Base-by-base conservation (phyloP, 2,113 vertebrate genomes). In the Caretta caretta region DNA sequence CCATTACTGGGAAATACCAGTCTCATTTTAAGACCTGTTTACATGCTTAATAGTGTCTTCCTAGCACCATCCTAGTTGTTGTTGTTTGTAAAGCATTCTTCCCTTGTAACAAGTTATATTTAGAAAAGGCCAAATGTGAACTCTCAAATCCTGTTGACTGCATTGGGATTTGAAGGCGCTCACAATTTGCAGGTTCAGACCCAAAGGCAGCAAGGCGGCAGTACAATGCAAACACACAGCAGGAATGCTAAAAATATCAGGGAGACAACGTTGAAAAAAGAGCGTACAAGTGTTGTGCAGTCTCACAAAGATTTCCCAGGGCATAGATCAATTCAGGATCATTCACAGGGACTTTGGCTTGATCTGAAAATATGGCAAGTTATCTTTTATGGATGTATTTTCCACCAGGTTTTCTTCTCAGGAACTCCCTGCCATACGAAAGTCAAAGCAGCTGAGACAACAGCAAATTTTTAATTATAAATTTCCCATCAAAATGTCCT, bases 21-120 rank as follows among this genome's bases (percentile, higher is more conserved):
- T 27, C 48, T 96, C 72, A 96, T 95, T 93, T 93, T 89, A 93
- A 97, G 93, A 90, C 46, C 65, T 17, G 19, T 38, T 90, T 95
- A 93, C 89, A 65, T 51, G 90, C 83, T 92, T 88, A 46, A 87
- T 6, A 87, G 54, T 54, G 57, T 90, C 75, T 75, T 88, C 56
- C 85, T 93, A 84, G 94, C 57, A 88, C 89, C 80, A 91, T 80
- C 88, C 7, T 50, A 53, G 8, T 91, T 93, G 3, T 72, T 93
- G 3, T 72, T 31, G 29, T 72, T 72, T 54, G 79, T 87, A 86
- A 95, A 94, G 86, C 90, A 94, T 14, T 87, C 80, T 20, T 62
- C 76, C 5, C 12, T 75, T 75, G 22, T 75, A 95, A 93, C 9
- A 87, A 4, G 5, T 62, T 62, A 62, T 62, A 62, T 31, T 31